Conservation (phyloP, 2,113 vertebrate species). For the Caloenas nicobarica region DNA sequence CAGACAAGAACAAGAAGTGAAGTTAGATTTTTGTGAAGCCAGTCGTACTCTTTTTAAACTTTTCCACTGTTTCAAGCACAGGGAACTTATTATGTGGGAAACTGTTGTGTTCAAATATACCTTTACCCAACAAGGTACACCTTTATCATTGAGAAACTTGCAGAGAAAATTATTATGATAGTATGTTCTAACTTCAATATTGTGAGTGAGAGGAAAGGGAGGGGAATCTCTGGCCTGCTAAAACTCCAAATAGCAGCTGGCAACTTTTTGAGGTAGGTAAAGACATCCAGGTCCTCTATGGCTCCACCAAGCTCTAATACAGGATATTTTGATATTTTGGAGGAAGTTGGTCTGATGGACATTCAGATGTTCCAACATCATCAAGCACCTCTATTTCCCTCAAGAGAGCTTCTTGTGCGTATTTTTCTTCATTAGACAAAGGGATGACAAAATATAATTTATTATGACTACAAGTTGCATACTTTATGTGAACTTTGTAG, state of each 20-base stretch:
- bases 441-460: not conserved
- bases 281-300: accelerated
- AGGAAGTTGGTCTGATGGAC: not conserved
- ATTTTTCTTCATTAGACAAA: not conserved
- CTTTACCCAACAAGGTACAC: not conserved
- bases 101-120: not conserved
- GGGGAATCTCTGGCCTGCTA: not conserved
- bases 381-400: not conserved
- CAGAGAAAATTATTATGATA: not conserved
- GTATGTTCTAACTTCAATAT: not conserved
- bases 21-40: not conserved
- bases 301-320: not conserved
- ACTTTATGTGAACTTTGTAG: not conserved
- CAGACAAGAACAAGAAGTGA: not conserved
- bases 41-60: not conserved
- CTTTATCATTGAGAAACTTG: not conserved
- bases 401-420: not conserved
- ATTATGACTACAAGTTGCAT: not conserved
- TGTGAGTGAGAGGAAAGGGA: not conserved
- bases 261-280: not conserved
- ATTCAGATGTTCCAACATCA: not conserved
- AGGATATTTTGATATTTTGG: not conserved
- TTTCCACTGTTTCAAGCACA: not conserved
- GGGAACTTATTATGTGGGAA: not conserved
- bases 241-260: not conserved